Conservation (phyloP, 2,113 vertebrate genomes). For the Anhinga anhinga region DNA sequence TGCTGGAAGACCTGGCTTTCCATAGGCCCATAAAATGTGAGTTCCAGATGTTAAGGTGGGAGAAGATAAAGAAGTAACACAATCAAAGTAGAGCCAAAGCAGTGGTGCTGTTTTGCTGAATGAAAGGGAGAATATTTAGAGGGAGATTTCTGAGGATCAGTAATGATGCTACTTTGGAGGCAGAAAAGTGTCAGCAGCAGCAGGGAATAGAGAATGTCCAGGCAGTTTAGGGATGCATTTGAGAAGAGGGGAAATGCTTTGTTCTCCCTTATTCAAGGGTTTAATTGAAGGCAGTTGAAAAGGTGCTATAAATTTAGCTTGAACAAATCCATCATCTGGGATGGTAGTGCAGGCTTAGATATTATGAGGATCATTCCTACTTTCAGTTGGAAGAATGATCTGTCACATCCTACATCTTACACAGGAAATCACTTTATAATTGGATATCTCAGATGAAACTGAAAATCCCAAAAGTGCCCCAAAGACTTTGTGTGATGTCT, state of each 20-base stretch:
- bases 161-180: neutral
- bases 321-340: slow-evolving; percentile 28
- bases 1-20: neutral
- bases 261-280: neutral
- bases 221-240: neutral
- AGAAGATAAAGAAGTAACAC: neutral
- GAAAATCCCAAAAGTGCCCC: neutral
- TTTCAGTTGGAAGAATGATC: neutral
- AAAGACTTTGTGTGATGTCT: neutral
- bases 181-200: neutral
- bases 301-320: slow-evolving; percentile 15
- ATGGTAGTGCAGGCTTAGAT: neutral
- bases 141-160: neutral
- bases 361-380: slow-evolving; percentile 27
- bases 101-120: neutral
- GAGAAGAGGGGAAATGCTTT: neutral
- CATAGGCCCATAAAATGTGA: neutral
- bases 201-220: neutral
- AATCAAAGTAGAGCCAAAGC: neutral
- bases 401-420: neutral
- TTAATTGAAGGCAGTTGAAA: slow-evolving; percentile 26
- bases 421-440: neutral
- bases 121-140: neutral
- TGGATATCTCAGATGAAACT: neutral
- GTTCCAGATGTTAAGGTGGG: neutral